Base-by-base conservation (phyloP, 2,113 vertebrate genomes). In the Odobenus rosmarus region DNA sequence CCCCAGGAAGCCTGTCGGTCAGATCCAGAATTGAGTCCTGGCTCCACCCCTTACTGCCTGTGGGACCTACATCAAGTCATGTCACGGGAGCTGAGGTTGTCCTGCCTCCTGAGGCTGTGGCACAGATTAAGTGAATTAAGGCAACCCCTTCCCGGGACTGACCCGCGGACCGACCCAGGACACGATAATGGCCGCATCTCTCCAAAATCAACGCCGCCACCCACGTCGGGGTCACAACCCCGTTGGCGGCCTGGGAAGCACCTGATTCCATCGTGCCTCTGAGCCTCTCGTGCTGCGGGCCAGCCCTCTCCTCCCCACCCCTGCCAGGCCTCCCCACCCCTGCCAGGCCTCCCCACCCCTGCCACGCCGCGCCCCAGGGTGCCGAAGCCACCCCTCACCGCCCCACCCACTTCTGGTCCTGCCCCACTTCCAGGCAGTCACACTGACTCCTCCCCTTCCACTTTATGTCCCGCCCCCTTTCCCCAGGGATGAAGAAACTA, bases 131-230 rank as follows among this genome's bases (percentile, higher is more conserved):
- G 5, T 0, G 28, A 46, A 46, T 16, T 9, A 16, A 33, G n/a
- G 33, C 10, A 16, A 28, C 28, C 26, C 10, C 57, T 51, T 1
- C 5, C 31, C 15, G 0, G 2, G 24, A 12, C 3, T 0, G 23
- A 28, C 23, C 1, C 49, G 12, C 28, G 9, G 15, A 33, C 46
- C 9, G 15, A 81, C 80, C 55, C 42, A 0, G 74, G 14, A 14
- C 1, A 26, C 11, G 19, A 11, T 2, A 31, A 71, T 0, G 64
- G 49, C 72, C 9, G 33, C 7, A 0, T 6, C 59, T 12, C 80
- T 87, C 55, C 1, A 33, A 42, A 4, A 90, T 19, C 10, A 14
- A 14, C 0, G 7, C 77, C 71, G 10, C 72, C 1, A 57, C 72
- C 71, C 59, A 39, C 5, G 0, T 51, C n/a, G 33, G 15, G 5